Evolutionary conservation across 2,797 vertebrate species (phyloP).

Genomic region (Anas capensis): DNA sequence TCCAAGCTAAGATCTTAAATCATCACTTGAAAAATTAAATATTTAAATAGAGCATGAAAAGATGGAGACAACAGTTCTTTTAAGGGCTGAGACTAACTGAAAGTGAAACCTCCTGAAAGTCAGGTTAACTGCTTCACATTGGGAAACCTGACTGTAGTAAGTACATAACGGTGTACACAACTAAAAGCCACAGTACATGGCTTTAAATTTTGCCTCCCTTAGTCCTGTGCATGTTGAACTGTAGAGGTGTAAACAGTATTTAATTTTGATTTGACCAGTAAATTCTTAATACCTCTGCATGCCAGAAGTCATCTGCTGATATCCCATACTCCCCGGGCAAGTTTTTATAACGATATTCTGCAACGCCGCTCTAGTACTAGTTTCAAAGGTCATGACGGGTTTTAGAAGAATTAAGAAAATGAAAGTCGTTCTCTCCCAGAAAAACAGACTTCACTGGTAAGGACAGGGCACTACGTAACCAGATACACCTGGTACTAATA

Average conservation of each 20-base stretch:
- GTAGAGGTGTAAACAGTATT: background rate
- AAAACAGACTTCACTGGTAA: background rate
- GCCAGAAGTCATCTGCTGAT: background rate
- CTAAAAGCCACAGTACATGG: background rate
- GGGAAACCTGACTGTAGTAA: background rate
- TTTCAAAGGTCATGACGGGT: background rate
- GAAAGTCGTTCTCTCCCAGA: background rate
- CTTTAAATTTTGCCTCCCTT: background rate
- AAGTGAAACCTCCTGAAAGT: background rate
- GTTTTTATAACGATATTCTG: background rate
- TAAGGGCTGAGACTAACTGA: background rate
- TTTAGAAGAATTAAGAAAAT: background rate
- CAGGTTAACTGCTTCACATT: background rate
- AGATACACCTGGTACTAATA: background rate
- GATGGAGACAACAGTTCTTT: background rate
- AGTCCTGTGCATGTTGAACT: accelerated
- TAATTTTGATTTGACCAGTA: background rate
- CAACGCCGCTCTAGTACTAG: accelerated
- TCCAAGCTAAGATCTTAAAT: background rate
- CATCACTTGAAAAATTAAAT: background rate
- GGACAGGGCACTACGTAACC: background rate
- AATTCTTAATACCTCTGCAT: background rate
- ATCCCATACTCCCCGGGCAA: background rate
- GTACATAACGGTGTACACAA: background rate
- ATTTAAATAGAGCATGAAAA: background rate